Evolutionary conservation across 2,797 vertebrate species (phyloP).

Genomic region (Microctenopoma stevenorrisi): DNA sequence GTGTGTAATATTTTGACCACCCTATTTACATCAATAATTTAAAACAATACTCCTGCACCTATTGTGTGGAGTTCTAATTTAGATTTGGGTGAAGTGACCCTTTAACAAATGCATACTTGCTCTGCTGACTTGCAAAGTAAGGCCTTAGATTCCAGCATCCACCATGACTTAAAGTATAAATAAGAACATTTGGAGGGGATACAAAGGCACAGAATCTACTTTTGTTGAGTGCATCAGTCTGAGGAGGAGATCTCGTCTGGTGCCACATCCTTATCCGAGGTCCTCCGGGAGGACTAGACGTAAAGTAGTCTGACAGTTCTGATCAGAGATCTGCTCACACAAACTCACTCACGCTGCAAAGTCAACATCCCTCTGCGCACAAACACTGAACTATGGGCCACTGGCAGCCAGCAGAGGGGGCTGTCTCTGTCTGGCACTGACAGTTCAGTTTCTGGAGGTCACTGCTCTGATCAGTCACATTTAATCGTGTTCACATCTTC

Average conservation of each 20-base stretch:
- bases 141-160: neutral
- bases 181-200: neutral
- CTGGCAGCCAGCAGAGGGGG: slow-evolving; percentile 70
- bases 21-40: too few species aligned
- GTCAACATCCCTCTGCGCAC: slow-evolving; percentile 24
- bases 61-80: neutral
- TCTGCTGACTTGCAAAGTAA: slow-evolving; percentile 4
- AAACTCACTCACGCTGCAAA: slow-evolving; percentile 26
- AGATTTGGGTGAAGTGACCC: slow-evolving; percentile 8
- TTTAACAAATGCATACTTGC: neutral
- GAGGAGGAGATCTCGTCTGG: slow-evolving; percentile 46
- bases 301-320: slow-evolving; percentile 67
- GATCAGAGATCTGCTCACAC: slow-evolving; percentile 40
- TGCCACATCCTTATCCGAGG: slow-evolving; percentile 62
- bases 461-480: slow-evolving; percentile 64
- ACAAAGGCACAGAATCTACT: neutral
- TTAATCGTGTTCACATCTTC: slow-evolving; percentile 69
- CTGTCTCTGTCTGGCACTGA: slow-evolving; percentile 67
- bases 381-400: slow-evolving; percentile 24
- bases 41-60: too few species aligned
- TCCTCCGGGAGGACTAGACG: slow-evolving; percentile 55
- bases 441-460: slow-evolving; percentile 63
- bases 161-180: slow-evolving; percentile 2
- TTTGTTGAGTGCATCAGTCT: slow-evolving; percentile 40
- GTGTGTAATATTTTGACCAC: too few species aligned